Percentiles rank a stretch among this genome's conserved stretches.
Evolutionary conservation across 2,888 invertebrate species (phyloP).

Genomic region (Lepidocyrtoides sp.): DNA sequence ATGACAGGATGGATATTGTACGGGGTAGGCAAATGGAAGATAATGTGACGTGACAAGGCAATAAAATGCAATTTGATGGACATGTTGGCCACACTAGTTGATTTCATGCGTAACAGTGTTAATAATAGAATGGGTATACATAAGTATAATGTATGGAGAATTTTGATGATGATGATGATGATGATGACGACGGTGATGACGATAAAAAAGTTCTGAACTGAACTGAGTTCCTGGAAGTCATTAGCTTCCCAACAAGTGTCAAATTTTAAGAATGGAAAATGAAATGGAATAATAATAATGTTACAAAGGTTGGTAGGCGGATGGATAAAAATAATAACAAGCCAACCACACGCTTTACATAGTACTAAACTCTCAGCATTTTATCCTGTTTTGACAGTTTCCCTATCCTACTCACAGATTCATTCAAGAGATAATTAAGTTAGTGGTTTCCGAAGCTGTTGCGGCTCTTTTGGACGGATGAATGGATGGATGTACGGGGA

Average conservation of each 20-base stretch:
- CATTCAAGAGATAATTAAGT: conserved; percentile 4
- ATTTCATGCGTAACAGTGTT: neutral
- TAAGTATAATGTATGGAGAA: too few species aligned
- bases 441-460: neutral
- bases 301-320: neutral
- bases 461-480: conserved; percentile 11
- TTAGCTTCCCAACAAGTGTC: conserved; percentile 42
- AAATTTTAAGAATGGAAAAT: neutral
- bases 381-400: neutral
- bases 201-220: neutral
- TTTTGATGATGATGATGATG: neutral
- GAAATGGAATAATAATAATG: too few species aligned
- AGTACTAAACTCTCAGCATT: neutral
- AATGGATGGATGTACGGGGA: conserved; percentile 6
- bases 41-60: neutral
- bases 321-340: neutral
- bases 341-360: neutral
- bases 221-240: conserved; percentile 49
- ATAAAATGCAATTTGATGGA: conserved; percentile 23
- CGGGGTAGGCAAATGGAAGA: neutral
- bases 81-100: neutral
- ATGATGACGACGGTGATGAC: too few species aligned
- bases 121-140: too few species aligned
- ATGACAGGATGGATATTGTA: neutral
- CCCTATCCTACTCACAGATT: neutral